Base-by-base conservation (phyloP, 2,113 vertebrate genomes). In the Prinia subflava region DNA sequence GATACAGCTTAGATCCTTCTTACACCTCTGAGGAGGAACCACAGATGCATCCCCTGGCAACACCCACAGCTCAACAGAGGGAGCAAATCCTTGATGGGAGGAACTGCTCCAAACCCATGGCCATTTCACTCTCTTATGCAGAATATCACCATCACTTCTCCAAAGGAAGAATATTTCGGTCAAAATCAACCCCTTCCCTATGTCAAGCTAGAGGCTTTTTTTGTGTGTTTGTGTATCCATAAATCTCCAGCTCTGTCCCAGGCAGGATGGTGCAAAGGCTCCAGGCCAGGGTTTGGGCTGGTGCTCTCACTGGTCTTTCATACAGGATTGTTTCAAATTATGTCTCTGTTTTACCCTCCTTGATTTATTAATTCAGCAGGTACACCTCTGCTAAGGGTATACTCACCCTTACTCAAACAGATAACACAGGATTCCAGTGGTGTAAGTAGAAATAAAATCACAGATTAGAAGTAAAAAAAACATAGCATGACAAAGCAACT, bases 41-140 rank as follows among this genome's bases (percentile, higher is more conserved):
- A 35, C 0, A 0, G 63, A 33, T 10, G 3, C 10, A 14, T 1
- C 12, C 13, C 13, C 23, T n/a, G 35, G 24, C 13, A 42, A 25
- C 11, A 57, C 6, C 28, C 19, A 44, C 27, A 64, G 16, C 47
- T 78, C 53, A 13, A 2, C 31, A 41, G 22, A 87, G 12, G 20
- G 10, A 63, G 3, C 3, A 73, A 46, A 33, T 7, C 27, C 33
- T 63, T 42, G 57, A 55, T 30, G 6, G 13, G 22, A 70, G 9
- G 27, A 11, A 49, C 69, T 57, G n/a, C 44, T 50, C 55, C 21
- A 11, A 77, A 77, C 10, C n/a, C 2, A 3, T 11, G 25, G 21
- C 22, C n/a, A 4, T 83, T 83, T 53, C 50, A 83, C 25, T 7
- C 13, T 9, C 25, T 47, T 59, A 2, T 42, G 41, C 60, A 82